Conservation (phyloP, 2,797 vertebrate genomes). For the Sphenodon punctatus region DNA sequence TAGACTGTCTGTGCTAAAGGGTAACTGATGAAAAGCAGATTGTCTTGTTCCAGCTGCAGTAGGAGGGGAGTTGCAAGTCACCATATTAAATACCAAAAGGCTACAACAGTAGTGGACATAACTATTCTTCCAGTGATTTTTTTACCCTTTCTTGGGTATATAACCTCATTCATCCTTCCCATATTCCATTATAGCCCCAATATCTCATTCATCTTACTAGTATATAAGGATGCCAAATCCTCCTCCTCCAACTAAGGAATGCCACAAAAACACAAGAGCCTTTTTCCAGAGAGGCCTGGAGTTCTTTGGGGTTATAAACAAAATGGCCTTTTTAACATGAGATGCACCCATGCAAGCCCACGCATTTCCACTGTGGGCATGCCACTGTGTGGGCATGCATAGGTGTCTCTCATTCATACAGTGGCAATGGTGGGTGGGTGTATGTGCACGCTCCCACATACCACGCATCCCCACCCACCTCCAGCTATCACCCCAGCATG, state of each 20-base stretch:
- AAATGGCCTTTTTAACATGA: no score
- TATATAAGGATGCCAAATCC: not conserved
- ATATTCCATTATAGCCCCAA: conserved; percentile 17
- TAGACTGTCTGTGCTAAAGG: not conserved
- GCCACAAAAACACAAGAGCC: not conserved
- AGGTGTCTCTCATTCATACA: no score
- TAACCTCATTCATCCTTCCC: conserved; percentile 14
- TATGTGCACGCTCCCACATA: no score
- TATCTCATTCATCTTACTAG: not conserved
- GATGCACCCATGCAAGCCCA: no score
- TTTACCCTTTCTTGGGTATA: not conserved
- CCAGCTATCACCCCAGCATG: no score
- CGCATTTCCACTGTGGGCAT: no score
- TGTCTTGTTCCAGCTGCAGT: conserved; percentile 9
- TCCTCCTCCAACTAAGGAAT: not conserved
- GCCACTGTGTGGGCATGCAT: no score
- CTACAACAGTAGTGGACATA: conserved; percentile 21
- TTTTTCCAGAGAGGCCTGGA: not conserved
- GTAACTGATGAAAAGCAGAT: not conserved
- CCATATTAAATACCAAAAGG: conserved; percentile 53
- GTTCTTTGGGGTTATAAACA: not conserved
- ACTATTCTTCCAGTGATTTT: not conserved
- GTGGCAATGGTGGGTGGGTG: no score
- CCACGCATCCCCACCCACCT: no score
- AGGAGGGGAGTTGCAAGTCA: conserved; percentile 49